Evolutionary conservation across 2,888 invertebrate species (phyloP), one percentile per base, ranked within the genome.

Genomic region (Nemapogon koenigi): DNA sequence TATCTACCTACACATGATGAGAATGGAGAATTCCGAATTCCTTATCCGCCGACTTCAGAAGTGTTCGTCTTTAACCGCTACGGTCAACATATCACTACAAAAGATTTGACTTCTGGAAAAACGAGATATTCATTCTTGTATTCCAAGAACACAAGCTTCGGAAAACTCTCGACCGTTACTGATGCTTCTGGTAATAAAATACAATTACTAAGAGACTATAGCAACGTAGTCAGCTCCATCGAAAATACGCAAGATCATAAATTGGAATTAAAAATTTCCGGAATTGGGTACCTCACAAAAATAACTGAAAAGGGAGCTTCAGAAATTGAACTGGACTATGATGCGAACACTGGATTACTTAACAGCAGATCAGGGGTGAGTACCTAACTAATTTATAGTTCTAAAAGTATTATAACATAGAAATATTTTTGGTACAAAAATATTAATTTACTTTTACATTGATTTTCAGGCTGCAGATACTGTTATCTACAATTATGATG

Each of bases 61-160:
- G 85, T 96, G 43, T 95, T 94, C 57, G 91, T 94, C 1, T 95
- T 95, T 66, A 95, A 95, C 68, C 85, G 92, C 16, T 95, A 94
- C 58, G 98, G 99, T 1, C 97, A 97, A 63, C 99, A 99, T 66
- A 90, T 94, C 16, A 90, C 91, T 16, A 97, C 97, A 2, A 92
- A 91, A 62, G 96, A 97, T 66, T 78, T 97, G 41, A 91, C 97
- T 32, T 97, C 97, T n/a, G 94, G 92, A 33, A 93, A 94, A 69
- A 91, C 91, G 3, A 84, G 95, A 60, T 97, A 97, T 67, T 92
- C 94, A 33, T 98, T 98, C 81, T 83, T 96, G 16, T 98, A 98
- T 79, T 96, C 94, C 33, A 97, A 97, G 58, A 96, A 95, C 60
- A 95, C 95, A 4, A 94, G 94, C 59, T 96, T 95, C 52, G 97